Conservation (phyloP, 2,113 vertebrate genomes). For the Labeo rohita region DNA sequence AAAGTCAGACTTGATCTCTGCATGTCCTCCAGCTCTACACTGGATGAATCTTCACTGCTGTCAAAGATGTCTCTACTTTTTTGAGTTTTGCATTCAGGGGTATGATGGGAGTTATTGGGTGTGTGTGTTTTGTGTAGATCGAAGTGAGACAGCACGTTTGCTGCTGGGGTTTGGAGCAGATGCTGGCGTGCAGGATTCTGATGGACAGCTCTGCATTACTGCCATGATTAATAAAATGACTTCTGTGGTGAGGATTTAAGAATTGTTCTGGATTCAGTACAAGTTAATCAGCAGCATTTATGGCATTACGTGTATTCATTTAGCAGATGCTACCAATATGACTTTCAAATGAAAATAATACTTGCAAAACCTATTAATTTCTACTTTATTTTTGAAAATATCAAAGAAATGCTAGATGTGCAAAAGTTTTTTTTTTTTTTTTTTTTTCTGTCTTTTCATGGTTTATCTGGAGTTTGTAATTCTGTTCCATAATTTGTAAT, state of each 20-base stretch:
- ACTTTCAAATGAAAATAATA: neutral
- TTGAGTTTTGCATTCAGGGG: neutral
- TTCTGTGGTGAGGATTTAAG: slow-evolving; percentile 65
- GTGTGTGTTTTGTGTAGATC: slow-evolving; percentile 61
- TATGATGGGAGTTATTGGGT: neutral
- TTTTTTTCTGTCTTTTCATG: too few relatives aligned
- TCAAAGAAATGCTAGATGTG: neutral
- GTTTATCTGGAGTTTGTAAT: neutral
- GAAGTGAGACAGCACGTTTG: slow-evolving; percentile 63
- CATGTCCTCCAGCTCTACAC: neutral
- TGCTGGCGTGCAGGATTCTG: slow-evolving; percentile 67
- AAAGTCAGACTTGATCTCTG: neutral
- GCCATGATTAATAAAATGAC: slow-evolving; percentile 72
- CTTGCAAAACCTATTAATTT: neutral
- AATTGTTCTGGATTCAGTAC: neutral
- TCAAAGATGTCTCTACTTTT: neutral
- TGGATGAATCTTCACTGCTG: neutral
- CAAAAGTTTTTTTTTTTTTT: neutral
- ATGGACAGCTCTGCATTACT: slow-evolving; percentile 73
- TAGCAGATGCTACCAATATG: neutral
- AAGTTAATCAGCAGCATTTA: neutral
- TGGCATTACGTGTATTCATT: neutral
- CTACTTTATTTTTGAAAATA: neutral
- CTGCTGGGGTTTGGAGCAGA: slow-evolving; percentile 70
- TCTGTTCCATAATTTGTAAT: neutral